Evolutionary conservation across 2,888 invertebrate genomes (phyloP).

Genomic region (Epinotia bilunana): DNA sequence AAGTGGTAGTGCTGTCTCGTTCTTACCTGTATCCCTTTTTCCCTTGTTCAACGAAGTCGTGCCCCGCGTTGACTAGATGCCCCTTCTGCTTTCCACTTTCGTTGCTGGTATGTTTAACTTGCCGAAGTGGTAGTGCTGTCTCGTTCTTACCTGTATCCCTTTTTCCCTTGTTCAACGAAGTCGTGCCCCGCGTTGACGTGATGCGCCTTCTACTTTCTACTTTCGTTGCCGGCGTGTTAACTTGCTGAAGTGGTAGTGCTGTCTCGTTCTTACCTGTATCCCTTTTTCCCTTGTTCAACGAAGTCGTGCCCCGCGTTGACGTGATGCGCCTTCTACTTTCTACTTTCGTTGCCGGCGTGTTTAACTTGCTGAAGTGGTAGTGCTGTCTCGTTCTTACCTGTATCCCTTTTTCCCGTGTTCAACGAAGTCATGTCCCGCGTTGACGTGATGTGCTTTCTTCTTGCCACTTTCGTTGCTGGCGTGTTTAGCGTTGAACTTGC

Average conservation of each 20-base stretch:
- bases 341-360: neutral
- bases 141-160: neutral
- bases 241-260: neutral
- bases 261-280: neutral
- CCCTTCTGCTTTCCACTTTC: too few species aligned
- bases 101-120: neutral
- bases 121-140: slow-evolving; percentile 50
- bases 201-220: too few species aligned
- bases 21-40: slow-evolving; percentile 72
- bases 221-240: too few species aligned
- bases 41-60: neutral
- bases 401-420: slow-evolving; percentile 87
- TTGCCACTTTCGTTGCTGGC: slow-evolving; percentile 86
- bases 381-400: slow-evolving; percentile 59
- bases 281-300: too few species aligned
- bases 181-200: slow-evolving; percentile 86
- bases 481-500: slow-evolving; percentile 87
- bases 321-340: neutral
- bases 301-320: too few species aligned
- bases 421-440: slow-evolving; percentile 85
- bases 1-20: slow-evolving; percentile 85
- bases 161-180: slow-evolving; percentile 84
- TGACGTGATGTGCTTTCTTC: slow-evolving; percentile 87
- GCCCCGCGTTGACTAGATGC: neutral
- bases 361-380: neutral